Evolutionary conservation across 1,140 invertebrate genomes (phyloP), one percentile per base, ranked within the genome.

Genomic region (Adelges cooleyi): DNA sequence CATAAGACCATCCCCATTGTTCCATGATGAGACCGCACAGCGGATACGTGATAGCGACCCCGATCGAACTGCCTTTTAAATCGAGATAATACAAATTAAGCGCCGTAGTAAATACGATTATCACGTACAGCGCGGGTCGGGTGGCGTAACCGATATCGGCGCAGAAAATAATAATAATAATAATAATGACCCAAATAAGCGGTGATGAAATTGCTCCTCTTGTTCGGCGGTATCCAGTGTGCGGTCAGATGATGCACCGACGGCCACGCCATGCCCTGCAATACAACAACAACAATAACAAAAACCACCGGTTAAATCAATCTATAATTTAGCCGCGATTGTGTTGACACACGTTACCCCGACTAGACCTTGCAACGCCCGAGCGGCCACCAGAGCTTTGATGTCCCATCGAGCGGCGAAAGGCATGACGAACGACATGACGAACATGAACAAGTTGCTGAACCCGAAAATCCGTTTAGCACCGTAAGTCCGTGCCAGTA

Each of bases 171-270:
- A 44, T 52, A 29, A 38, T 68, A 62, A 75, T 65, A 74, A 50
- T 52, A 67, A 66, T 42, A 76, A 67, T 80, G 79, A 79, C 85
- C 85, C 70, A 86, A 74, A 72, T 86, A 87, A 20, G 85, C 78
- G 29, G 83, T 84, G 2, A 83, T 79, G 67, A 87, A 84, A 76
- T 81, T 84, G 71, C 85, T 88, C 50, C 88, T 80, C 73, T 92
- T 89, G 65, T 84, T 80, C 0, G 84, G 83, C 3, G 89, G 89
- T 54, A 89, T 85, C 90, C 90, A 94, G 71, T 85, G 83, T 0
- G 86, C 85, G 15, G 87, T 84, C 74, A 92, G 79, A 46, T 84
- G 79, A 75, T 92, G 88, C 78, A 89, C 87, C 2, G 87, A 81
- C 9, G 90, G 90, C 82, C 87, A 91, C 4, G 83, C 79, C 42